Conservation (phyloP, 2,797 vertebrate species). For the Sebastes vulpes region DNA sequence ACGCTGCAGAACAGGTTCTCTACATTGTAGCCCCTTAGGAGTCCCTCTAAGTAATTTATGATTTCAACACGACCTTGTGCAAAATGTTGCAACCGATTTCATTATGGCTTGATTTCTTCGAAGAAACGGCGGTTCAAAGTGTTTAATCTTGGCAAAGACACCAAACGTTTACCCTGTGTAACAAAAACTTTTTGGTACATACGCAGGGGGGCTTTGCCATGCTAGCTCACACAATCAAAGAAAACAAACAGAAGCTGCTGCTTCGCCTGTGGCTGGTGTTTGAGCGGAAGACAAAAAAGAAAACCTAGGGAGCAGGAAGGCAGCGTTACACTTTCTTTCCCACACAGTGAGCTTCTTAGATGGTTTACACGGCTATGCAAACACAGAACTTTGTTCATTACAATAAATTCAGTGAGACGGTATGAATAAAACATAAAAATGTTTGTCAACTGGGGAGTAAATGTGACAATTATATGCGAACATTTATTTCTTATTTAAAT, state of each 20-base stretch:
- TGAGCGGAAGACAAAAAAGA: conserved; percentile 52
- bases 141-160: conserved; percentile 38
- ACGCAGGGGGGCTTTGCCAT: conserved; percentile 42
- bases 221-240: conserved; percentile 67
- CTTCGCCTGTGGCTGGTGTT: conserved; percentile 72
- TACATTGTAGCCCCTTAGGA: background rate
- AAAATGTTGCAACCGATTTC: background rate
- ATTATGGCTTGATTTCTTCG: background rate
- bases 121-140: conserved; percentile 7
- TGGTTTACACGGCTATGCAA: conserved; percentile 21
- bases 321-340: conserved; percentile 28
- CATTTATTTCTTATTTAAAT: background rate
- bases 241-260: conserved; percentile 65
- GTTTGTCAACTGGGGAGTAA: background rate
- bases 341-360: conserved; percentile 33
- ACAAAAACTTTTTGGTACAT: conserved; percentile 32
- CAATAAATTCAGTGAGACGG: conserved; percentile 1
- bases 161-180: conserved; percentile 31
- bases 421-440: background rate
- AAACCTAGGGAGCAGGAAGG: conserved; percentile 45
- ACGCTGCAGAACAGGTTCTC: background rate
- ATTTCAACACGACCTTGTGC: conserved; percentile 11
- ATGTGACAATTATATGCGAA: background rate
- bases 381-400: conserved; percentile 24
- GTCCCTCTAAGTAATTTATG: conserved; percentile 24